Percentiles rank a stretch among this genome's conserved stretches.
Evolutionary conservation across 2,888 invertebrate genomes (phyloP).

Genomic region (Lasioglossum oenotherae): DNA sequence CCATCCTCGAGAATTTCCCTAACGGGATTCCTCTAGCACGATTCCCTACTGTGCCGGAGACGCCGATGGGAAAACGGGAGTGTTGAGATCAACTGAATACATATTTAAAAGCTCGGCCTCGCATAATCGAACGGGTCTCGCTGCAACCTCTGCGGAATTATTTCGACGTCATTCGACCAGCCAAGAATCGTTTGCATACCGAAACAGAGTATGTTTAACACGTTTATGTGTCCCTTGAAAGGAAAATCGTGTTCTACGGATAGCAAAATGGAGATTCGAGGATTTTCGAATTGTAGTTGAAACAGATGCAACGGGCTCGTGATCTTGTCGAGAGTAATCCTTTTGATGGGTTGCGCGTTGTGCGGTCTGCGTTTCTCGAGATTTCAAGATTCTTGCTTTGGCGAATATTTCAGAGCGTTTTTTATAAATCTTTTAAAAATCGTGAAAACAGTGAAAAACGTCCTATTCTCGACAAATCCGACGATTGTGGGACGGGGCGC

Average conservation of each 20-base stretch:
- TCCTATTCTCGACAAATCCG: background rate
- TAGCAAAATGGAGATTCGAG: background rate
- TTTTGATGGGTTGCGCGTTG: background rate
- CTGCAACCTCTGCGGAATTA: constrained; percentile 38
- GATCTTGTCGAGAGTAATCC: background rate
- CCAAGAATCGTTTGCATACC: constrained; percentile 16
- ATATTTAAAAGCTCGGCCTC: constrained; percentile 26
- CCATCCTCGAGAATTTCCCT: constrained; percentile 40
- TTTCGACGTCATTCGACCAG: constrained; percentile 31
- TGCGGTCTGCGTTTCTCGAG: background rate
- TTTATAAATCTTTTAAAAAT: background rate
- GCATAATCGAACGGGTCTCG: constrained; percentile 44
- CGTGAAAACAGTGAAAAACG: background rate
- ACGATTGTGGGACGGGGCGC: background rate
- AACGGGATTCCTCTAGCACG: constrained; percentile 21
- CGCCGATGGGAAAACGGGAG: background rate
- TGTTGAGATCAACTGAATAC: constrained; percentile 26
- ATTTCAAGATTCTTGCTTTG: background rate
- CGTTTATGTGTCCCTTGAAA: background rate
- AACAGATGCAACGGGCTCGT: background rate
- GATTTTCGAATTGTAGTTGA: constrained; percentile 1
- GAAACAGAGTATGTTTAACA: background rate
- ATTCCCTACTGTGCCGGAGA: background rate
- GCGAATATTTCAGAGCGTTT: background rate
- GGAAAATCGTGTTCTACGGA: background rate